phyloP scores from a whole-genome alignment of 2,797 vertebrate genomes.

The Enteromius fasciolatus region DNA sequence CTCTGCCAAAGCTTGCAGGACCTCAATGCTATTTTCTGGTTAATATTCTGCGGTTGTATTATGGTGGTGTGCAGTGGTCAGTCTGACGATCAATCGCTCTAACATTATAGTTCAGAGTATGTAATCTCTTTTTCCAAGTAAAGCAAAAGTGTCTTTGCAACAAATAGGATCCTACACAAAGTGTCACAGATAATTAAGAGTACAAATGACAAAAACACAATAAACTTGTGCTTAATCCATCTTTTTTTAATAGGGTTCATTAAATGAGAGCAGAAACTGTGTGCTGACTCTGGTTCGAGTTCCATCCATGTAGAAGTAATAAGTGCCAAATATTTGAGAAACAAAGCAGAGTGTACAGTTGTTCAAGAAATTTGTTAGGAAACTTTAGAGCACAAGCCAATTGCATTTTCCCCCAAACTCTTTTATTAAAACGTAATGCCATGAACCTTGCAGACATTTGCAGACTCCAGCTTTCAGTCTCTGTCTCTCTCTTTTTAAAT shows the following conservation, averaged over 20 bases:
- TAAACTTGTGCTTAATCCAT: background rate
- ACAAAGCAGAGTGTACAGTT: background rate
- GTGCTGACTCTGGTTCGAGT: constrained; percentile 9
- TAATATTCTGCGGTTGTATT: background rate
- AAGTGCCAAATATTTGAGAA: constrained; percentile 1
- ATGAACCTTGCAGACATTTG: background rate
- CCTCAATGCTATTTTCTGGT: background rate
- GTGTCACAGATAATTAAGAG: background rate
- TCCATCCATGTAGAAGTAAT: background rate
- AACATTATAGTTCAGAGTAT: background rate
- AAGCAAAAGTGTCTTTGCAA: background rate
- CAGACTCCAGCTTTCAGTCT: background rate
- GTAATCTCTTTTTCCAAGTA: background rate
- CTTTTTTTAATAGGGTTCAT: background rate
- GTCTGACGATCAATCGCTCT: background rate
- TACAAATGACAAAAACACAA: background rate
- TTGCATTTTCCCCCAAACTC: background rate
- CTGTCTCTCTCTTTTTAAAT: background rate
- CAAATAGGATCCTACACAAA: background rate
- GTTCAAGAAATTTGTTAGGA: background rate
- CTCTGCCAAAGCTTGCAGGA: background rate
- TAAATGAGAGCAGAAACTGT: background rate
- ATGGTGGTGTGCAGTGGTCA: background rate
- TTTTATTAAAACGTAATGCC: background rate
- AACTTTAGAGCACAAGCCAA: background rate